Evolutionary conservation across 2,797 vertebrate genomes (phyloP).

Genomic region (Alca torda): DNA sequence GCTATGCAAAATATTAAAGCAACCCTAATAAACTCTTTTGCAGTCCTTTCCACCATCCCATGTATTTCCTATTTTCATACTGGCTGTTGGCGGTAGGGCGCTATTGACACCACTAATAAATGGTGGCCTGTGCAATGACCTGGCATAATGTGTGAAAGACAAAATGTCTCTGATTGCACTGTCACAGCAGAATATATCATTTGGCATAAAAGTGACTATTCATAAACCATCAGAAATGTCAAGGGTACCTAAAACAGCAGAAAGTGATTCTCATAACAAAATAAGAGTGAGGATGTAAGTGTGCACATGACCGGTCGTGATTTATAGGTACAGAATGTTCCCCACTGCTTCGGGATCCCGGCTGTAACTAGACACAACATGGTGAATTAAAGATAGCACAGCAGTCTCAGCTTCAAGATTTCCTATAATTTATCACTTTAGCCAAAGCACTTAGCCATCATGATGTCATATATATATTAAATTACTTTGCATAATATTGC

Average conservation of each 20-base stretch:
- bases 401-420: background rate
- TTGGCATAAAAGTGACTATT: background rate
- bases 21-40: background rate
- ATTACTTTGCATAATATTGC: background rate
- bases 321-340: background rate
- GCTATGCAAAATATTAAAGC: background rate
- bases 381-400: background rate
- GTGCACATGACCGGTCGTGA: background rate
- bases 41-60: background rate
- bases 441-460: background rate
- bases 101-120: background rate
- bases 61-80: background rate
- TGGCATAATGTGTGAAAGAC: background rate
- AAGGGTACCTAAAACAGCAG: background rate
- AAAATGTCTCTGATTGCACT: background rate
- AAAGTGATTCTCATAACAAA: background rate
- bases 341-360: background rate
- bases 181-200: background rate
- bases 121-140: accelerated
- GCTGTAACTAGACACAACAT: background rate
- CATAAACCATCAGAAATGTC: background rate
- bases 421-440: constrained; percentile 7
- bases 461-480: background rate
- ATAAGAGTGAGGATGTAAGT: background rate
- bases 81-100: background rate